Evolutionary conservation across 2,888 invertebrate species (phyloP).

Genomic region (Minunthozetes semirufus): DNA sequence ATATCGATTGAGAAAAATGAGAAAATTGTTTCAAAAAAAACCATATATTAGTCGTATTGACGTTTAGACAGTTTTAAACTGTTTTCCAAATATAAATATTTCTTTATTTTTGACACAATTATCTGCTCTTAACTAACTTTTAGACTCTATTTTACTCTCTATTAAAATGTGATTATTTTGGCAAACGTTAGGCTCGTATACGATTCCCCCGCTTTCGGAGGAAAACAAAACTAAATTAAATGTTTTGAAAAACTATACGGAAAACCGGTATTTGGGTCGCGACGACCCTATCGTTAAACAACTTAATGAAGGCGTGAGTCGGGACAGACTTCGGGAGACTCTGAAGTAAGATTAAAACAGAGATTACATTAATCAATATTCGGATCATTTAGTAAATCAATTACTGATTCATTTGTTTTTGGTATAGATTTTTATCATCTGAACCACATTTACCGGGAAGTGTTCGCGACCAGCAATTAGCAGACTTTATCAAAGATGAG

Average conservation of each 20-base stretch:
- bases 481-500: constrained; percentile 11
- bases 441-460: constrained; percentile 36
- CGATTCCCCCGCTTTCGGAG: neutral
- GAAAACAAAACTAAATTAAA: neutral
- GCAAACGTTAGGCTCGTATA: constrained; percentile 21
- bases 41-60: constrained; percentile 7
- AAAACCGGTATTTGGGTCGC: constrained; percentile 3
- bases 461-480: constrained; percentile 32
- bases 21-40: neutral
- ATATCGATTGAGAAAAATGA: neutral
- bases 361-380: neutral
- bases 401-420: neutral
- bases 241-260: neutral
- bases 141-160: too few species aligned
- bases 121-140: neutral
- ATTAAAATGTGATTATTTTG: neutral
- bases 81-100: neutral
- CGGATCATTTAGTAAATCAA: constrained; percentile 17
- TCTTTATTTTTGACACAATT: neutral
- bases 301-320: neutral
- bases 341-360: neutral
- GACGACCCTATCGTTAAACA: constrained; percentile 4
- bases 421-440: constrained; percentile 27
- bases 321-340: neutral
- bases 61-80: neutral